phyloP scores from a whole-genome alignment of 1,140 invertebrate genomes.

The Cryptotermes secundus region DNA sequence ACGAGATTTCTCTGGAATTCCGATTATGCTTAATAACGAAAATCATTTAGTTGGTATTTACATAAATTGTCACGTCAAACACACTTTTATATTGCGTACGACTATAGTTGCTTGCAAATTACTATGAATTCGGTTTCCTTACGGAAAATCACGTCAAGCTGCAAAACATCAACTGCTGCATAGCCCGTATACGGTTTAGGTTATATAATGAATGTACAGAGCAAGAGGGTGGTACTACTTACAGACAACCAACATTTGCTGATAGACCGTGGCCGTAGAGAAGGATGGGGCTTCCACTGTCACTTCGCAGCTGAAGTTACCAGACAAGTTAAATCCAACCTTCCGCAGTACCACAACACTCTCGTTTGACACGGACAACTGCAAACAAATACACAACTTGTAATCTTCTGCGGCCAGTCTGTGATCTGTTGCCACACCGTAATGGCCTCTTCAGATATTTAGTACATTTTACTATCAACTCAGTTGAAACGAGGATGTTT shows the following conservation, averaged over 20 bases:
- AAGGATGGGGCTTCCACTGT: constrained; percentile 77
- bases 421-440: no score
- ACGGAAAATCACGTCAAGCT: neutral
- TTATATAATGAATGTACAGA: neutral
- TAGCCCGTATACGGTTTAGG: neutral
- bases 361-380: constrained; percentile 69
- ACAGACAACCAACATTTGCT: constrained; percentile 73
- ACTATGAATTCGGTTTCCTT: neutral
- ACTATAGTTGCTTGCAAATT: neutral
- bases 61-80: neutral
- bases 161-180: neutral
- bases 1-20: neutral
- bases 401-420: no score
- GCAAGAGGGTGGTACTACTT: constrained; percentile 56
- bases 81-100: neutral
- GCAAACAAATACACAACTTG: constrained; percentile 46
- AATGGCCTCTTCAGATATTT: no score
- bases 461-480: no score
- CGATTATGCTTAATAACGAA: neutral
- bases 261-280: constrained; percentile 62
- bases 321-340: constrained; percentile 70
- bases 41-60: neutral
- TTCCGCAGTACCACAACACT: constrained; percentile 70
- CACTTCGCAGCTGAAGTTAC: constrained; percentile 85
- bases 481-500: no score